A percentile compares a stretch with the other conserved stretches of the same genome.
These are phyloP conservation scores for Caenorhabditis sp. DNA, from an alignment of 2,888 invertebrate species.

Conservation along the genomic window DNA sequence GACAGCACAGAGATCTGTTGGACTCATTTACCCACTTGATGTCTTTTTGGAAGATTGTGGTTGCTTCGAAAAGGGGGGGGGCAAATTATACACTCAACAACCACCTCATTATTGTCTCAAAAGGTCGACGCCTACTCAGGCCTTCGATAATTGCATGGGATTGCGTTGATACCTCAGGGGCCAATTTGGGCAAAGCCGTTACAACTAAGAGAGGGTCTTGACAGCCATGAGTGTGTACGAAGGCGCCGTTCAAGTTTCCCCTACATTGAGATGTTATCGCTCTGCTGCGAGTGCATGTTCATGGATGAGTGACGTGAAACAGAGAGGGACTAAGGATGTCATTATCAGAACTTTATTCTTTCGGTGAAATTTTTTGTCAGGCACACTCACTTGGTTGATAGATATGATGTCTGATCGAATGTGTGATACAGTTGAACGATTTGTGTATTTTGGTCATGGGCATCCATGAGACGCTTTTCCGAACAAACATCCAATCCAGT, in stretches of 20 bases:
- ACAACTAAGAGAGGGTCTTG: conserved; percentile 18
- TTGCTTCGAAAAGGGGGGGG: too few species aligned
- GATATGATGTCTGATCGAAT: conserved; percentile 6
- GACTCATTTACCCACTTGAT: conserved; percentile 1
- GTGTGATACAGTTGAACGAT: too few species aligned
- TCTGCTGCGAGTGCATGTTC: conserved; percentile 23
- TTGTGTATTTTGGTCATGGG: too few species aligned
- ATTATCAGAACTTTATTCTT: not conserved
- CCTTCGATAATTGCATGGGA: conserved; percentile 38
- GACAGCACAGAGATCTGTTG: not conserved
- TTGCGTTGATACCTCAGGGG: not conserved
- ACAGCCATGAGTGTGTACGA: conserved; percentile 25
- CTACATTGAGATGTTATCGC: conserved; percentile 35
- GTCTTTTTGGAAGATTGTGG: too few species aligned
- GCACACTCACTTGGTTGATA: conserved; percentile 4
- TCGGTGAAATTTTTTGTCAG: conserved; percentile 6
- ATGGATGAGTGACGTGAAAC: conserved; percentile 33
- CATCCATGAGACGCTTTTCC: too few species aligned
- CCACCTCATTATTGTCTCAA: conserved; percentile 34
- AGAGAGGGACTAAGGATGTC: conserved; percentile 17
- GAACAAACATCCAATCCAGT: too few species aligned
- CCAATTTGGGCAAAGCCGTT: conserved; percentile 17
- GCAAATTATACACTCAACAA: conserved; percentile 38
- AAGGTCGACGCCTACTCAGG: conserved; percentile 29
- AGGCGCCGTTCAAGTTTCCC: conserved; percentile 43